phyloP scores from a whole-genome alignment of 2,888 invertebrate species.

The Nasonovia ribisnigri region DNA sequence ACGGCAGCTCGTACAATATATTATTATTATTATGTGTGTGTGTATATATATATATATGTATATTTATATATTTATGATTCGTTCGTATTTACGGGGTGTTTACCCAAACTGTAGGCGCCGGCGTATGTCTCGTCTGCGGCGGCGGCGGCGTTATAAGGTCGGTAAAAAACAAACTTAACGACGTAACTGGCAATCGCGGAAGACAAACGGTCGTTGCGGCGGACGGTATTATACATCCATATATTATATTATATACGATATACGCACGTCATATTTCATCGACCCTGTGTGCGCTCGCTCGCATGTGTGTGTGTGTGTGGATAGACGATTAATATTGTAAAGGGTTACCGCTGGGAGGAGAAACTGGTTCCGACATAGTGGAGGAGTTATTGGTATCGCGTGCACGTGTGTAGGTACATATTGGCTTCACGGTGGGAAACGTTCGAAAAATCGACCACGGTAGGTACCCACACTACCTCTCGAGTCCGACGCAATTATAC shows the following conservation, averaged over 20 bases:
- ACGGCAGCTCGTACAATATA: neutral
- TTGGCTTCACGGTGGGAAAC: neutral
- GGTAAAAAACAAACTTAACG: conserved; percentile 50
- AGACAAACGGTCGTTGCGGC: conserved; percentile 44
- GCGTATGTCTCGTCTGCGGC: conserved; percentile 2
- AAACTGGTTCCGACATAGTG: conserved; percentile 38
- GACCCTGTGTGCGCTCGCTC: neutral
- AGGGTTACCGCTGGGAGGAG: conserved; percentile 36
- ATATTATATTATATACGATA: neutral
- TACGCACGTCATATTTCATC: conserved; percentile 47
- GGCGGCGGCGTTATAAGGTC: neutral
- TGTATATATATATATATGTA: neutral
- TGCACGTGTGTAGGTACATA: neutral
- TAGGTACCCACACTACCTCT: neutral
- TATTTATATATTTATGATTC: conserved; percentile 15
- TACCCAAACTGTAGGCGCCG: conserved; percentile 22
- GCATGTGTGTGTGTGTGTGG: neutral
- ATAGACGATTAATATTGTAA: conserved; percentile 41
- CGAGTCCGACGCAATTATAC: neutral
- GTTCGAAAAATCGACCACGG: conserved; percentile 22
- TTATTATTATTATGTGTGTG: neutral
- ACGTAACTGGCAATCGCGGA: conserved; percentile 36
- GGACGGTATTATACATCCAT: conserved; percentile 9
- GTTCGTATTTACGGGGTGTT: conserved; percentile 38
- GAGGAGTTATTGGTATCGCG: conserved; percentile 3